These are phyloP conservation scores for Ceyx melanurus DNA, from an alignment of 2,113 vertebrate species.

Conservation along the genomic window DNA sequence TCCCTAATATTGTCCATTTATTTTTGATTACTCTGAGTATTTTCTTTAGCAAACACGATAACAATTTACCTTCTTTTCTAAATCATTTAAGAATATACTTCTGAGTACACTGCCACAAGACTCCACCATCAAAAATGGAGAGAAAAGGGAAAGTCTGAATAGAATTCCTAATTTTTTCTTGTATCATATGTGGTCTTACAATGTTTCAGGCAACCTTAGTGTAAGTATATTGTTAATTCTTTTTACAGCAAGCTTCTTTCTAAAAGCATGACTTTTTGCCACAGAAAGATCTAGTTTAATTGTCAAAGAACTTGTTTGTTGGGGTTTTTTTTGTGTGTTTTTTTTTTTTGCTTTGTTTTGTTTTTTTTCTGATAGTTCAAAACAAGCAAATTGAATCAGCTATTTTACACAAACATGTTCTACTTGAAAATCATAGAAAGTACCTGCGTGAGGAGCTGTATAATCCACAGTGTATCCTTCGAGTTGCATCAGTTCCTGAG, in stretches of 20 bases:
- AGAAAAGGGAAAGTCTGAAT: not conserved
- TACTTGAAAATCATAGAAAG: not conserved
- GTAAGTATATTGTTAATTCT: not conserved
- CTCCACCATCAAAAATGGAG: not conserved
- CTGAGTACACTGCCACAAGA: not conserved
- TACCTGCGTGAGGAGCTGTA: conserved; percentile 92
- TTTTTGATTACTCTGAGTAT: not conserved
- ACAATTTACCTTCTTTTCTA: not conserved
- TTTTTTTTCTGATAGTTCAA: not conserved
- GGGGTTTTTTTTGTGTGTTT: too few relatives aligned
- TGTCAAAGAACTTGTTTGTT: not conserved
- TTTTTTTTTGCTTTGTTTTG: too few relatives aligned
- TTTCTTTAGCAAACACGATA: not conserved
- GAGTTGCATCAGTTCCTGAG: conserved; percentile 96
- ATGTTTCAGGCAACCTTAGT: not conserved
- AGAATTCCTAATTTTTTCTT: not conserved
- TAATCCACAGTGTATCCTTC: conserved; percentile 98
- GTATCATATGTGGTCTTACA: not conserved
- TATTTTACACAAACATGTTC: not conserved
- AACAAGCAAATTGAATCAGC: not conserved
- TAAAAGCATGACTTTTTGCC: not conserved
- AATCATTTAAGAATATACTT: not conserved
- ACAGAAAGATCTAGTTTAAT: not conserved
- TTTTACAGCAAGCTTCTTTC: not conserved
- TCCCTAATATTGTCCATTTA: not conserved